phyloP scores from a whole-genome alignment of 2,888 invertebrate genomes.

The Nomada lathburiana region DNA sequence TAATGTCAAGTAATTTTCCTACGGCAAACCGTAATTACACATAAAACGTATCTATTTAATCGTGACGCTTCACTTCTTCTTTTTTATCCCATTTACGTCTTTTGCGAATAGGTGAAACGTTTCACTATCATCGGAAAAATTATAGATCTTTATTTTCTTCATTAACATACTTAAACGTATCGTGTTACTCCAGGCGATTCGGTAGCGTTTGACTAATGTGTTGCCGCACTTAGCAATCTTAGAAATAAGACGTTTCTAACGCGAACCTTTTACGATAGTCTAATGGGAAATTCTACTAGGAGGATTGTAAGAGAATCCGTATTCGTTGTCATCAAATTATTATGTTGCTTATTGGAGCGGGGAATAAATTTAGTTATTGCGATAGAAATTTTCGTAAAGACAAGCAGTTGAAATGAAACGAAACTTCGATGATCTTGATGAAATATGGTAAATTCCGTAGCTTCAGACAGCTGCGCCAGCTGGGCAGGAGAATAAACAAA shows the following conservation, averaged over 20 bases:
- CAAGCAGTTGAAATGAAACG: too few relatives aligned
- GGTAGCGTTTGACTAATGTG: neutral
- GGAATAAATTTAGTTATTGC: too few relatives aligned
- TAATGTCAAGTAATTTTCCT: neutral
- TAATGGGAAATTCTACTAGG: neutral
- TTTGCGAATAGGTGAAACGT: neutral
- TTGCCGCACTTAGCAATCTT: neutral
- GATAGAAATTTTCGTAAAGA: too few relatives aligned
- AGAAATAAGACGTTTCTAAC: neutral
- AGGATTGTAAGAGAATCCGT: too few relatives aligned
- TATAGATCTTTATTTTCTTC: neutral
- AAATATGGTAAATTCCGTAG: constrained; percentile 33
- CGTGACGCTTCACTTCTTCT: too few relatives aligned
- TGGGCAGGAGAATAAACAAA: constrained; percentile 55
- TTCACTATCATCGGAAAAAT: neutral
- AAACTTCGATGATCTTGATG: neutral
- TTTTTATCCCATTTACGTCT: too few relatives aligned
- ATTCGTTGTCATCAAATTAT: too few relatives aligned
- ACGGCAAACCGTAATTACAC: too few relatives aligned
- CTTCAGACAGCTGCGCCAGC: constrained; percentile 54
- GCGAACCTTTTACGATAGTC: too few relatives aligned
- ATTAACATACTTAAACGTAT: neutral
- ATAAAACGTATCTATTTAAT: neutral
- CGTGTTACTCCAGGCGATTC: neutral
- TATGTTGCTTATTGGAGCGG: too few relatives aligned